These are phyloP conservation scores for Pinctada fucata DNA, from an alignment of 2,888 invertebrate species.

Conservation along the genomic window DNA sequence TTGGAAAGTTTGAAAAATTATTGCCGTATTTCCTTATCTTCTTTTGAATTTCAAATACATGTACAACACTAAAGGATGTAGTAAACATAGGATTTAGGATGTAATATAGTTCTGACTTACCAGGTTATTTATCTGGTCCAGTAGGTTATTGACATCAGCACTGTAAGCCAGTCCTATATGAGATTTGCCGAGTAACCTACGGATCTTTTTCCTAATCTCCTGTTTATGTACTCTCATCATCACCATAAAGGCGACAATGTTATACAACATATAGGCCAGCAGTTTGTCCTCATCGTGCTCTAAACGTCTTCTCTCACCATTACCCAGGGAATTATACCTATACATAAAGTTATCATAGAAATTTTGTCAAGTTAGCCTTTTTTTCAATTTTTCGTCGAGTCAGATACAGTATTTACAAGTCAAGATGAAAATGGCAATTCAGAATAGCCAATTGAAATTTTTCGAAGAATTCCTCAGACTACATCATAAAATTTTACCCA, in stretches of 20 bases:
- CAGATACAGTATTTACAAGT: too few species aligned
- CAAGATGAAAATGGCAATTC: too few species aligned
- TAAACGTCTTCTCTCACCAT: constrained; percentile 86
- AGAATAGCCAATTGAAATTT: too few species aligned
- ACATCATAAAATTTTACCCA: too few species aligned
- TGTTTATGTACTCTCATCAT: constrained; percentile 92
- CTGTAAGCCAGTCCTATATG: constrained; percentile 98
- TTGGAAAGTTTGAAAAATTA: too few species aligned
- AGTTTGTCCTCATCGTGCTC: constrained; percentile 99
- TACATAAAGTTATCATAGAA: not conserved
- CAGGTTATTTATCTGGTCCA: constrained; percentile 95
- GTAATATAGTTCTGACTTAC: constrained; percentile 80
- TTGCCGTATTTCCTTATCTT: too few species aligned
- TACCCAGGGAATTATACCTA: constrained; percentile 92
- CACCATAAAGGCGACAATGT: constrained; percentile 95
- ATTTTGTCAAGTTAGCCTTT: too few species aligned
- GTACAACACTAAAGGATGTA: too few species aligned
- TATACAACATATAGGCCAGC: constrained; percentile 95
- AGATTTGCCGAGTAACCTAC: constrained; percentile 96
- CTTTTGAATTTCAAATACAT: too few species aligned
- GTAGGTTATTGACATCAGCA: constrained; percentile 96
- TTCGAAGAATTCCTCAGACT: too few species aligned
- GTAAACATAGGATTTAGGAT: too few species aligned
- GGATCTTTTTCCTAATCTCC: constrained; percentile 79
- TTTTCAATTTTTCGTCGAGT: too few species aligned